phyloP scores from a whole-genome alignment of 2,113 vertebrate species.

The Procapra przewalskii region DNA sequence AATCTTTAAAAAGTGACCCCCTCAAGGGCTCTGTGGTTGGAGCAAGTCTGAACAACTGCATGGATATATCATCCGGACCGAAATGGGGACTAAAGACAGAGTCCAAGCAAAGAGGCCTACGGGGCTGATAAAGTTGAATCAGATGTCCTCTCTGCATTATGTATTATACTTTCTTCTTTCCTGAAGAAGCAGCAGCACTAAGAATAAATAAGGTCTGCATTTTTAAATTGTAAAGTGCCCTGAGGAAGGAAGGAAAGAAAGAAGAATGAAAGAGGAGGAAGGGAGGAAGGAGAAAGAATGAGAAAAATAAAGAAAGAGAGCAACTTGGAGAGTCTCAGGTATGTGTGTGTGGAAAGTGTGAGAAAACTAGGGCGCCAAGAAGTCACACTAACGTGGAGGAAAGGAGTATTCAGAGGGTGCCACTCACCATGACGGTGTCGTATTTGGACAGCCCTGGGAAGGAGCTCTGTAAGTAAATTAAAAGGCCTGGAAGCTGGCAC shows the following conservation, averaged over 20 bases:
- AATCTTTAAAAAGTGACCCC: neutral
- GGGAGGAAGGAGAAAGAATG: neutral
- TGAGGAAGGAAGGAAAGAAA: neutral
- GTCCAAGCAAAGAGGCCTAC: neutral
- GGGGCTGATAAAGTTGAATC: neutral
- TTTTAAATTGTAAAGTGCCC: neutral
- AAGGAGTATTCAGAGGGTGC: neutral
- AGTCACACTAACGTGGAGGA: neutral
- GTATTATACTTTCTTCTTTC: neutral
- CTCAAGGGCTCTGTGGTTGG: neutral
- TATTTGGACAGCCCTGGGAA: neutral
- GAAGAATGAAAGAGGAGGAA: neutral
- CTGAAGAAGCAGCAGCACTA: neutral
- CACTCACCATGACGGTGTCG: accelerated
- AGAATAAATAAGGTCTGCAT: neutral
- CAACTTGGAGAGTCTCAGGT: neutral
- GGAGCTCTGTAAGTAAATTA: neutral
- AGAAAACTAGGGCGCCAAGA: neutral
- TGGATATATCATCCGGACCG: neutral
- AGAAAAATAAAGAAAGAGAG: neutral
- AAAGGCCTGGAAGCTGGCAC: neutral
- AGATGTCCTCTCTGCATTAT: neutral
- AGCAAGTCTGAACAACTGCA: neutral
- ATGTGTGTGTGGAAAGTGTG: neutral
- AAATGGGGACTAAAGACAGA: neutral